phyloP scores from a whole-genome alignment of 1,140 invertebrate species.

The Eufriesea mexicana region DNA sequence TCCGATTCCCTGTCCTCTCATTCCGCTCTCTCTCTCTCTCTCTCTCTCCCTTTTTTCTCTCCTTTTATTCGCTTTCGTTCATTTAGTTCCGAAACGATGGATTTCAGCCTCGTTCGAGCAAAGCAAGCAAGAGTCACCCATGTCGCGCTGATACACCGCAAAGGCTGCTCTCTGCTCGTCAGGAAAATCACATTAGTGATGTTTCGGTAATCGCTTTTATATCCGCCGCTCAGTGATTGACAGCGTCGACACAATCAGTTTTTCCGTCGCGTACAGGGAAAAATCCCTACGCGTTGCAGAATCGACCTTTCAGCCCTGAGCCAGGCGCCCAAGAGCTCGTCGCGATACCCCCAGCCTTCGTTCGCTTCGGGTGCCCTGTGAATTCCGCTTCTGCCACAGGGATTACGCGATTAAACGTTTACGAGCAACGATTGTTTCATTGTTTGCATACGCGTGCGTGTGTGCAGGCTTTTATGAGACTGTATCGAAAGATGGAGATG shows the following conservation, averaged over 20 bases:
- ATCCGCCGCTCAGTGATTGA: slow-evolving; percentile 58
- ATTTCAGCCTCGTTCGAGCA: slow-evolving; percentile 5
- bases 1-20: not conserved
- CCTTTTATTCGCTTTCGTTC: not conserved
- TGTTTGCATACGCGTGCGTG: not conserved
- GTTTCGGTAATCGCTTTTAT: slow-evolving; percentile 71
- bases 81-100: slow-evolving; percentile 31
- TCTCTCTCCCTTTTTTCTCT: not conserved
- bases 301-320: not conserved
- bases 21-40: no score
- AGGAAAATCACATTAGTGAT: slow-evolving; percentile 70
- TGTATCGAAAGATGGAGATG: no score
- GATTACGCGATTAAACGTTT: not conserved
- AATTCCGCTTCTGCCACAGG: not conserved
- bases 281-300: not conserved
- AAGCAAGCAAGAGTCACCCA: slow-evolving; percentile 59
- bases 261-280: slow-evolving; percentile 42
- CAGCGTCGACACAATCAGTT: slow-evolving; percentile 63
- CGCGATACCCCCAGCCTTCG: not conserved
- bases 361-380: not conserved
- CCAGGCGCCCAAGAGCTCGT: not conserved
- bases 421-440: not conserved
- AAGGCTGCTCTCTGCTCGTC: slow-evolving; percentile 53
- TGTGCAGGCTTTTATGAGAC: no score
- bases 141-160: slow-evolving; percentile 48